Evolutionary conservation across 2,888 invertebrate species (phyloP), one percentile per base, ranked within the genome.

Genomic region (Acanthosoma haemorrhoidale): DNA sequence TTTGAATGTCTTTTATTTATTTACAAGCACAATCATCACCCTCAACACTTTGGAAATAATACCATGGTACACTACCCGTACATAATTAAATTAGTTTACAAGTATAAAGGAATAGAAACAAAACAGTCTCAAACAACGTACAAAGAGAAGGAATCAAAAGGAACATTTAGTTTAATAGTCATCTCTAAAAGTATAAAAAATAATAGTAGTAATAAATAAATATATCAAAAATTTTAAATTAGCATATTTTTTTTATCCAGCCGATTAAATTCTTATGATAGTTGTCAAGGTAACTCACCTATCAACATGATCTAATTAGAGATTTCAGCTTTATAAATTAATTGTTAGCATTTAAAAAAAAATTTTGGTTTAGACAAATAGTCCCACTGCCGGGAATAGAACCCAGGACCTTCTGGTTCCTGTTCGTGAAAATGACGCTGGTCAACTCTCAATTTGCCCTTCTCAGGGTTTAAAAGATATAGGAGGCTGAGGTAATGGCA

Each of bases 71-170:
- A 51, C 29, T 51, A 51, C 51, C 51, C 51, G 51, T 51, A 51
- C n/a, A 51, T 25, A 51, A 51, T 51, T 51, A 25, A 51, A 5
- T n/a, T 25, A 25, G 51, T 25, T 51, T 51, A 51, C 4, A 51
- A 51, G 51, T 25, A 51, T 51, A 51, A 51, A 51, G 51, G 29
- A 51, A 25, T 51, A 51, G 51, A 51, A 51, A 51, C 2, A 25
- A 51, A 43, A 51, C 51, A 51, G 51, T 51, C 51, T 51, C 51
- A 51, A 51, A 51, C 29, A 51, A 51, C 21, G 51, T 51, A 51
- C n/a, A n/a, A 18, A 51, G 51, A 51, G 51, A 51, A 51, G 51
- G 51, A n/a, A 18, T 25, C 25, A 51, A 25, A 51, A 51, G 51
- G 51, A 51, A 51, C 51, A 51, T 51, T 51, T 21, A 25, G 21